Evolutionary conservation across 2,888 invertebrate genomes (phyloP).

Genomic region (Nemurella pictetii): DNA sequence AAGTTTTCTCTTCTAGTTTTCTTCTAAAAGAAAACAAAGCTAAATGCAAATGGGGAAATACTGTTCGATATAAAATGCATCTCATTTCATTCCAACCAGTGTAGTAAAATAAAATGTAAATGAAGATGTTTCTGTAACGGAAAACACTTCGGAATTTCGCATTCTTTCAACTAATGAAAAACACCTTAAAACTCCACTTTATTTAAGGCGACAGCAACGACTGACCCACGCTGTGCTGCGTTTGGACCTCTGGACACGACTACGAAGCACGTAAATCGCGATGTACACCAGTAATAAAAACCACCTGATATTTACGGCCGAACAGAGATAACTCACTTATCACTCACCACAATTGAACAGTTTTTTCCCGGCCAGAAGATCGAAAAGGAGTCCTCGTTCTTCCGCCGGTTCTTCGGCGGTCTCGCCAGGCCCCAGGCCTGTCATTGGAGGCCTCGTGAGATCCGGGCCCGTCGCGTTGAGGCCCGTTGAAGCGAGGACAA

Average conservation of each 20-base stretch:
- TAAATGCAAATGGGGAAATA: too few relatives aligned
- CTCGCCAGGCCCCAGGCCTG: not conserved
- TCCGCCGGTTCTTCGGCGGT: not conserved
- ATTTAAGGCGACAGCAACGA: not conserved
- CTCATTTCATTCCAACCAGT: too few relatives aligned
- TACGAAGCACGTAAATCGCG: not conserved
- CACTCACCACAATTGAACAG: constrained; percentile 8
- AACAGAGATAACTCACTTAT: not conserved
- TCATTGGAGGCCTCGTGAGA: not conserved
- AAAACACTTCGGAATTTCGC: too few relatives aligned
- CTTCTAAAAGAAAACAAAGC: too few relatives aligned
- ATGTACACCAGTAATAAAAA: not conserved
- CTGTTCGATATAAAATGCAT: too few relatives aligned
- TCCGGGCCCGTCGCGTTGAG: not conserved
- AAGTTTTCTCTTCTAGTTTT: too few relatives aligned
- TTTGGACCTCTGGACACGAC: not conserved
- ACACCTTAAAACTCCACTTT: not conserved
- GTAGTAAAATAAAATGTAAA: too few relatives aligned
- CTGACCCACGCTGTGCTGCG: not conserved
- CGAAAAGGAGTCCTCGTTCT: not conserved
- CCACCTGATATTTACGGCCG: not conserved
- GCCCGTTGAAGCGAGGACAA: not conserved
- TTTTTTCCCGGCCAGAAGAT: not conserved
- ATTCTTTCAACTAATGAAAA: not conserved
- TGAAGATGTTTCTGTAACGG: too few relatives aligned